A percentile compares a stretch with the other conserved stretches of the same genome.
Evolutionary conservation across 2,113 vertebrate species (phyloP).

Genomic region (Crotophaga sulcirostris): DNA sequence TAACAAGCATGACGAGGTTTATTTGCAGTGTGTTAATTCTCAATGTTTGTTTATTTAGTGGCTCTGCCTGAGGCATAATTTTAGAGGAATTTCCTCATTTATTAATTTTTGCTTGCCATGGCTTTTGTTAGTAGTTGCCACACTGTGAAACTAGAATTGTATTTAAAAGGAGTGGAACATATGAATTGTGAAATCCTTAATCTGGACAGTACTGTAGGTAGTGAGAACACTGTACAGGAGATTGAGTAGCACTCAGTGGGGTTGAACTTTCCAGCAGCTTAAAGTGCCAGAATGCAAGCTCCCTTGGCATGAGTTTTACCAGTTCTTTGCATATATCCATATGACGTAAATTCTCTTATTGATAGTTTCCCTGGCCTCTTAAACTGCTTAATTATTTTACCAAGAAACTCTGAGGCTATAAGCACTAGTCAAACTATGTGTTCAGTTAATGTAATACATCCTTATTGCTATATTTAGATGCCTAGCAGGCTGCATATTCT

Average conservation of each 20-base stretch:
- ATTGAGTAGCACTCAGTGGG: background rate
- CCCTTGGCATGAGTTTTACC: background rate
- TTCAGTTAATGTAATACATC: background rate
- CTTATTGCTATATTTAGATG: background rate
- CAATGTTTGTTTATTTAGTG: background rate
- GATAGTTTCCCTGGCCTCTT: background rate
- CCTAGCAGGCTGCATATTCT: background rate
- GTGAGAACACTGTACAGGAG: background rate
- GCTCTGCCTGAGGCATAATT: background rate
- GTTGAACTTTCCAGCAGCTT: background rate
- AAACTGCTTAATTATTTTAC: background rate
- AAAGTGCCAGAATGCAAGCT: background rate
- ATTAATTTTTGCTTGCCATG: background rate
- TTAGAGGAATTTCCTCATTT: background rate
- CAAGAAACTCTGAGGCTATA: background rate
- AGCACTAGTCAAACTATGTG: fast-evolving
- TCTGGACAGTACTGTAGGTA: background rate
- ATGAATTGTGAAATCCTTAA: background rate
- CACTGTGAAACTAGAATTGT: background rate
- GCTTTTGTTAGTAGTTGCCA: background rate
- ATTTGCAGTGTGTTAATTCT: background rate
- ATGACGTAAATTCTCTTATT: background rate
- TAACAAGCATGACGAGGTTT: background rate
- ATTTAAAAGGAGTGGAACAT: background rate
- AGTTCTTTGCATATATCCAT: background rate